Base-by-base conservation (phyloP, 2,797 vertebrate genomes). In the Chromis chromis region DNA sequence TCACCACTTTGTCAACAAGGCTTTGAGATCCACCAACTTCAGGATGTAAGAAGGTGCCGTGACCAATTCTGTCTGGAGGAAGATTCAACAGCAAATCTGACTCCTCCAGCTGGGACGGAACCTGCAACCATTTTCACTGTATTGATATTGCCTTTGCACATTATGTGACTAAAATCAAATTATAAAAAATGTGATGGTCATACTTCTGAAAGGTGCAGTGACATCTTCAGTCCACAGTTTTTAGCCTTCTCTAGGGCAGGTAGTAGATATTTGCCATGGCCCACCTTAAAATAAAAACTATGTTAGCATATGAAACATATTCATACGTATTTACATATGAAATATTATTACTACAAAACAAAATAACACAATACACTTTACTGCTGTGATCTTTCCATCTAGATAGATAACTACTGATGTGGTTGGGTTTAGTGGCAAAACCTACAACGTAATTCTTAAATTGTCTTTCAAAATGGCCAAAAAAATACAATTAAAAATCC, bases 131-230 rank as follows among this genome's bases (percentile, higher is more conserved):
- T n/a, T 68, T 42, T 65, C 58, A 42, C 61, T 67, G 22, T 39
- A 17, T 49, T 21, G 46, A 78, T 19, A 56, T 5, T 25, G 31
- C 6, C 16, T 10, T 59, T 19, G 4, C 14, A 40, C 6, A 61
- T 25, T 36, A 39, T 10, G 28, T 53, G 10, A 52, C 17, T 1
- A 42, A 40, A 40, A 1, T 44, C 16, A 39, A 19, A 54, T 17
- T 5, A 24, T 9, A 8, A 10, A 0, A 39, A 46, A 31, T 10
- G 10, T 25, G 4, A 17, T 14, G 7, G 4, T 59, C 77, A 9
- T 95, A 99, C 98, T 95, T 99, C 98, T 71, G 96, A 96, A 78
- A 99, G 95, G 82, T 99, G 98, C 79, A 99, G 79, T 0, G 98
- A 96, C 86, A 99, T 84, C 90, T 96, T 99, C 31, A 99, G 90